phyloP scores from a whole-genome alignment of 2,888 invertebrate species.

The Spodoptera picta region DNA sequence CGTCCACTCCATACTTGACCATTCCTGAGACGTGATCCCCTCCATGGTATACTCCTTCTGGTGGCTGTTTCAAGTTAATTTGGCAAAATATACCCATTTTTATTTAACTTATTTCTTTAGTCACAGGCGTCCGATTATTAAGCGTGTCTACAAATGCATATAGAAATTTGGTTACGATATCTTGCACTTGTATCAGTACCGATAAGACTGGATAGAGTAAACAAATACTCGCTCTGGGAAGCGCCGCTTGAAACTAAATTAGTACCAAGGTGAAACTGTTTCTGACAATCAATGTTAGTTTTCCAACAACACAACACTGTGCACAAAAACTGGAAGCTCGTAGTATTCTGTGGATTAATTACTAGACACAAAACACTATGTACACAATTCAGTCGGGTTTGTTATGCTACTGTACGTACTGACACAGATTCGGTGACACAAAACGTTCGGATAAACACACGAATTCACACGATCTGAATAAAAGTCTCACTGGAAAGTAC shows the following conservation, averaged over 20 bases:
- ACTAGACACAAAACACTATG: background rate
- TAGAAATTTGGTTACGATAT: too few relatives aligned
- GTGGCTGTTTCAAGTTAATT: conserved; percentile 60
- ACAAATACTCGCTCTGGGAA: conserved; percentile 1
- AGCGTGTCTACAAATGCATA: too few relatives aligned
- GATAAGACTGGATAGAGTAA: background rate
- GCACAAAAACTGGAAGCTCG: background rate
- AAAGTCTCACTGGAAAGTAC: too few relatives aligned
- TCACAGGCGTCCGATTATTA: too few relatives aligned
- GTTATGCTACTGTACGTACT: background rate
- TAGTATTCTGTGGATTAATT: background rate
- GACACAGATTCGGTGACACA: conserved; percentile 16
- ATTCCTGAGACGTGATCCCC: conserved; percentile 62
- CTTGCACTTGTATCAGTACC: background rate
- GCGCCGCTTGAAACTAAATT: too few relatives aligned
- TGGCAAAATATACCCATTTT: conserved; percentile 66
- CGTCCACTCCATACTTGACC: conserved; percentile 63
- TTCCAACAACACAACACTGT: background rate
- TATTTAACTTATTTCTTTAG: background rate
- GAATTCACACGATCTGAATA: background rate
- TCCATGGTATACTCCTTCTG: conserved; percentile 57
- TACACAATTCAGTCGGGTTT: background rate
- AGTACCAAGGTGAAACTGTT: too few relatives aligned
- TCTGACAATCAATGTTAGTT: background rate
- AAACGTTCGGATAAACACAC: conserved; percentile 22